phyloP scores from a whole-genome alignment of 1,140 invertebrate species.

The Ylistrum balloti region DNA sequence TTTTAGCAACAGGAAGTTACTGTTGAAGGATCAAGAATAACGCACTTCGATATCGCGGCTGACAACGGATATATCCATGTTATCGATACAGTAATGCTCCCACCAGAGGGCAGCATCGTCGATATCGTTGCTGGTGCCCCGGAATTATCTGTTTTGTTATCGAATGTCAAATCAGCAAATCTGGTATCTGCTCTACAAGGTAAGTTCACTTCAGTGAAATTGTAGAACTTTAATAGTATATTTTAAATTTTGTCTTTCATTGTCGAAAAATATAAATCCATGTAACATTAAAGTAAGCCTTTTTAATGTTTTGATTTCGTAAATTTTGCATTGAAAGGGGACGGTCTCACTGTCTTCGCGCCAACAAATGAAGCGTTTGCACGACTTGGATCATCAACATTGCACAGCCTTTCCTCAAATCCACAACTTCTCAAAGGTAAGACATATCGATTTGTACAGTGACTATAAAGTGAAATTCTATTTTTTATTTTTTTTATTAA shows the following conservation, averaged over 20 bases:
- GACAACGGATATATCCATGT: constrained; percentile 62
- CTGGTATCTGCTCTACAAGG: constrained; percentile 62
- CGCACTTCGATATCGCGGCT: constrained; percentile 56
- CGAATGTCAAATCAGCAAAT: constrained; percentile 55
- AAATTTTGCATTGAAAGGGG: constrained; percentile 12
- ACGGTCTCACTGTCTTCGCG: constrained; percentile 88
- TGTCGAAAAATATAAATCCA: too few species aligned
- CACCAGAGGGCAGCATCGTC: constrained; percentile 65
- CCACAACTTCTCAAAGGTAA: constrained; percentile 56
- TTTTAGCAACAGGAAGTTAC: constrained; percentile 57
- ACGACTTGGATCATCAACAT: constrained; percentile 54
- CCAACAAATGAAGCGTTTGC: constrained; percentile 93
- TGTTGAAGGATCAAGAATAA: constrained; percentile 62
- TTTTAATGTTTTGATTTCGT: too few species aligned
- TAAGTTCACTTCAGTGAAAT: neutral
- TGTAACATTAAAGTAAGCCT: too few species aligned
- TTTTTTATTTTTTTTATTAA: too few species aligned
- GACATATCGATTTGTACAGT: neutral
- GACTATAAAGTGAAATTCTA: too few species aligned
- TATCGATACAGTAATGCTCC: constrained; percentile 65
- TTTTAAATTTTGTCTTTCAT: too few species aligned
- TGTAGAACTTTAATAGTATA: too few species aligned
- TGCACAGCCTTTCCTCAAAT: constrained; percentile 50
- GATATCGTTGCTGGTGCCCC: constrained; percentile 58
- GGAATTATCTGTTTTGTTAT: constrained; percentile 62